Evolutionary conservation across 2,113 vertebrate genomes (phyloP), one percentile per base, ranked within the genome.

Genomic region (Alces alces): DNA sequence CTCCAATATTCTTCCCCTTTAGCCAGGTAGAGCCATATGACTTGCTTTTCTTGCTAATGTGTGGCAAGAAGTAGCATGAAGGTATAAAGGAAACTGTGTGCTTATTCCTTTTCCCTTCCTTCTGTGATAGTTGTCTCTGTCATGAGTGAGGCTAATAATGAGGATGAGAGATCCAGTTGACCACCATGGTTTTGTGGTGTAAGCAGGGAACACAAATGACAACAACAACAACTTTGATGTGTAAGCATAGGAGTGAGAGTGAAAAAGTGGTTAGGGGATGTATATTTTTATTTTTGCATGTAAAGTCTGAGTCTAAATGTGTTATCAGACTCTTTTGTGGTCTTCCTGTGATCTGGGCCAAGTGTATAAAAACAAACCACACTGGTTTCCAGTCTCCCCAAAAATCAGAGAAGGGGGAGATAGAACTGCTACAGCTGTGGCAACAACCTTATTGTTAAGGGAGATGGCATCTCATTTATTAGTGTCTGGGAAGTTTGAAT

Each of bases 361-460:
- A 98, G 98, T 97, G 97, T 98, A 98, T 94, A 93, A 98, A 98
- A 99, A 98, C 98, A 98, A 99, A 98, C 98, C 98, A 97, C 97
- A 95, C 66, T 98, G 96, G 95, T 97, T 98, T 98, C 96, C 96
- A 97, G 87, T 85, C 83, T n/a, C 43, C 60, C 57, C 95, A 43
- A 91, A 94, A 96, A 97, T 96, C 97, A 95, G 97, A 98, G 96
- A 98, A 98, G 97, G 93, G 93, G 93, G 92, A 98, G 98, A 97
- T 66, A 96, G 95, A 98, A 98, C 91, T 97, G 95, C 94, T 96
- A 96, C 98, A 98, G 97, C 98, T 98, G 98, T 98, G 88, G 98
- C 98, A 98, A 98, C 98, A 98, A 98, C 82, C 79, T 98, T 91
- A 98, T 98, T 98, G 98, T 98, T 98, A 97, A 97, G 96, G 96